A percentile compares a stretch with the other conserved stretches of the same genome.
phyloP scores from a whole-genome alignment of 2,888 invertebrate genomes.

The Heliconius ethilla region DNA sequence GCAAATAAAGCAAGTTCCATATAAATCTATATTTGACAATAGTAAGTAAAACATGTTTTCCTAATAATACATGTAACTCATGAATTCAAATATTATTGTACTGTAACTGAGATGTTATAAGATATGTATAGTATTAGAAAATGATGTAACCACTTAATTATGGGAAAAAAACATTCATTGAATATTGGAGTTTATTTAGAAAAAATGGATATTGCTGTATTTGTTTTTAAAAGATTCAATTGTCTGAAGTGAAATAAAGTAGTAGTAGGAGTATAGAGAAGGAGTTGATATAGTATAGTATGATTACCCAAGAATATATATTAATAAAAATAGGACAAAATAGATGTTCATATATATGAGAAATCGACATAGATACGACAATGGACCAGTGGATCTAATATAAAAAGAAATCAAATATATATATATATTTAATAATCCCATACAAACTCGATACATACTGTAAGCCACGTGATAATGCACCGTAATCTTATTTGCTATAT shows the following conservation, averaged over 20 bases:
- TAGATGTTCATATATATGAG: not conserved
- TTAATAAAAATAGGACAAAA: not conserved
- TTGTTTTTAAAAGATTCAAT: not conserved
- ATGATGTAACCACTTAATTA: not conserved
- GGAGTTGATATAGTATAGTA: not conserved
- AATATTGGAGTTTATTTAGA: not conserved
- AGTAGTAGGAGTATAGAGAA: not conserved
- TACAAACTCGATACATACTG: slow-evolving; percentile 20
- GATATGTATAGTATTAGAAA: not conserved
- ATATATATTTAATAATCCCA: not conserved
- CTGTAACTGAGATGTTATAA: not conserved
- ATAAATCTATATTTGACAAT: not conserved
- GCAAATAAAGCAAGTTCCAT: not conserved
- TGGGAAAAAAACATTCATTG: not conserved
- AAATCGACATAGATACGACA: too few relatives aligned
- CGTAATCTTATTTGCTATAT: slow-evolving; percentile 17
- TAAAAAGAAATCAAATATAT: not conserved
- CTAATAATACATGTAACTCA: too few relatives aligned
- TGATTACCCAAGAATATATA: not conserved
- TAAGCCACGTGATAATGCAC: slow-evolving; percentile 19
- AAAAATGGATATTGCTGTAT: not conserved
- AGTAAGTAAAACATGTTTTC: not conserved
- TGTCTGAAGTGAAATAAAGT: too few relatives aligned
- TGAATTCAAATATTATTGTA: too few relatives aligned
- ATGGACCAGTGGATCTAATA: too few relatives aligned